Evolutionary conservation across 2,113 vertebrate species (phyloP).

Genomic region (Pao palembangensis): DNA sequence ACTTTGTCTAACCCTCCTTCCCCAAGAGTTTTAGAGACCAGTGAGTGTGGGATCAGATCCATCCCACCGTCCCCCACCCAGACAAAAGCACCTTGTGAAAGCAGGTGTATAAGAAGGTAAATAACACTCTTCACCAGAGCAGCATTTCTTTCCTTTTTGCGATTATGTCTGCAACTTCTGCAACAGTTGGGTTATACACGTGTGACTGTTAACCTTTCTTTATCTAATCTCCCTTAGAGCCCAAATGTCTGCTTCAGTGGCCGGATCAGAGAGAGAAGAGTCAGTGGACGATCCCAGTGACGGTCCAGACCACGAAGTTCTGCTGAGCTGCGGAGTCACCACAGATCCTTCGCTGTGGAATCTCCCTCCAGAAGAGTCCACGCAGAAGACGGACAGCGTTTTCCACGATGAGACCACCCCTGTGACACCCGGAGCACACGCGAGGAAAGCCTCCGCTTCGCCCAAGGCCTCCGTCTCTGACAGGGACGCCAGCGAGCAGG

Average conservation of each 20-base stretch:
- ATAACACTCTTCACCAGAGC: neutral
- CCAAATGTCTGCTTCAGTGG: slow-evolving; percentile 21
- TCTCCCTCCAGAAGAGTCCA: slow-evolving; percentile 28
- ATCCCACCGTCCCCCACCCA: slow-evolving; percentile 25
- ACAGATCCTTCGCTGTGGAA: slow-evolving; percentile 68
- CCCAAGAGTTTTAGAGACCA: slow-evolving; percentile 33
- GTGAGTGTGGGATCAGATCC: slow-evolving; percentile 49
- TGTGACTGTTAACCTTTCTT: slow-evolving; percentile 1
- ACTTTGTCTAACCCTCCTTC: slow-evolving; percentile 27
- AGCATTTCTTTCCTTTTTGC: slow-evolving; percentile 1
- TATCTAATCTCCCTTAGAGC: slow-evolving; percentile 25
- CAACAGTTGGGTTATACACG: neutral
- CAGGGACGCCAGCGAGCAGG: slow-evolving; percentile 25
- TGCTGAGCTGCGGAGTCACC: slow-evolving; percentile 66
- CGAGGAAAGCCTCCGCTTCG: slow-evolving; percentile 13
- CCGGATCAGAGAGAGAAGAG: slow-evolving; percentile 32
- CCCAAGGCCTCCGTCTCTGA: slow-evolving; percentile 19
- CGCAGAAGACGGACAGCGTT: slow-evolving; percentile 10
- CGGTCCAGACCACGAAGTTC: slow-evolving; percentile 53
- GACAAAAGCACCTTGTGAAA: slow-evolving; percentile 49
- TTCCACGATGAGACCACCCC: slow-evolving; percentile 25
- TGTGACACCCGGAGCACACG: slow-evolving; percentile 6
- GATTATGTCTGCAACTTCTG: neutral
- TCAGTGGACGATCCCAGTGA: slow-evolving; percentile 42
- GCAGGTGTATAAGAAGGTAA: slow-evolving; percentile 53